Percentiles rank a stretch among this genome's conserved stretches.
phyloP scores from a whole-genome alignment of 2,888 invertebrate genomes.

The Biston stratarius region DNA sequence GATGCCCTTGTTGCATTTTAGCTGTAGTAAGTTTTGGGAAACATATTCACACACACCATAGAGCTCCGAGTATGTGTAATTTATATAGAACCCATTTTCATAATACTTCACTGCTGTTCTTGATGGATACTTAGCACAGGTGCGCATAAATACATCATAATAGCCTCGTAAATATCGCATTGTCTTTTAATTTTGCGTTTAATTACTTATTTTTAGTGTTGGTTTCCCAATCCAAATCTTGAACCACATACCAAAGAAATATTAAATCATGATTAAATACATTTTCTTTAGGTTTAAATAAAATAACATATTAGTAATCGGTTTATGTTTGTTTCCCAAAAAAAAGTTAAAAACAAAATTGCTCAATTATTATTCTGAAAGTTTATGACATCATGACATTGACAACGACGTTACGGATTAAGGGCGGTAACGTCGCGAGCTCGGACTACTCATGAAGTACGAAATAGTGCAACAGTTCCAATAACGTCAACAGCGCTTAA shows the following conservation, averaged over 20 bases:
- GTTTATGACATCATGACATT: background rate
- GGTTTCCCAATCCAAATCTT: constrained; percentile 1
- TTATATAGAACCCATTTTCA: constrained; percentile 62
- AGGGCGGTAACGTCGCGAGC: no score
- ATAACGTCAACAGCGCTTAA: no score
- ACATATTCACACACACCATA: constrained; percentile 80
- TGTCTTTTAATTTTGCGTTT: constrained; percentile 5
- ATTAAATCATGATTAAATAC: background rate
- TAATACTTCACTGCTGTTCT: constrained; percentile 70
- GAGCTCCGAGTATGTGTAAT: constrained; percentile 77
- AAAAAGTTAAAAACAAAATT: background rate
- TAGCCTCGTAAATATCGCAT: constrained; percentile 68
- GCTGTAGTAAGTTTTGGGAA: constrained; percentile 72
- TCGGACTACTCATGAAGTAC: no score
- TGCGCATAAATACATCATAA: constrained; percentile 75
- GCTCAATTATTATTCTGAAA: background rate
- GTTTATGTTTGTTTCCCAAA: background rate
- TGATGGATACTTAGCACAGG: constrained; percentile 71
- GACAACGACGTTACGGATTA: background rate
- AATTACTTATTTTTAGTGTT: background rate
- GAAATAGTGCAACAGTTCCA: no score
- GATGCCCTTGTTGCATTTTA: constrained; percentile 68
- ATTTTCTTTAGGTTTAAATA: background rate
- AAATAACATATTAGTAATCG: background rate
- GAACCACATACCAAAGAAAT: constrained; percentile 5